Evolutionary conservation across 2,888 invertebrate genomes (phyloP).

Genomic region (Ochropleura leucogaster): DNA sequence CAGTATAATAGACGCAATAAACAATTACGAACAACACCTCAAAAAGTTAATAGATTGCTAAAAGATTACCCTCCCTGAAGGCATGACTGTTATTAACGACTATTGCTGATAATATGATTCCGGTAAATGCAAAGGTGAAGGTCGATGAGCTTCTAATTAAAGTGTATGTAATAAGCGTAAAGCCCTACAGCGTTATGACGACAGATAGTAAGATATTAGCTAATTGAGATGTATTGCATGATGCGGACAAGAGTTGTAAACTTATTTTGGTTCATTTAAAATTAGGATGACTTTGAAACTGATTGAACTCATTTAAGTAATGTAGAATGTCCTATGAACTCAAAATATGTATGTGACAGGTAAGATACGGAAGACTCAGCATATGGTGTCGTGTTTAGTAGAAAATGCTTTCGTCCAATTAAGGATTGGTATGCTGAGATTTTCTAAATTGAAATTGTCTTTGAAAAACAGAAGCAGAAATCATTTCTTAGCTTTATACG

Average conservation of each 20-base stretch:
- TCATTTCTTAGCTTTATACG: neutral
- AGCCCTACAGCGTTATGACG: slow-evolving; percentile 30
- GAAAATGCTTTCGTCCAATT: neutral
- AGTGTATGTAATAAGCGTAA: slow-evolving; percentile 30
- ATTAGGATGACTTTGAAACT: neutral
- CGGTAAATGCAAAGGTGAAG: slow-evolving; percentile 60
- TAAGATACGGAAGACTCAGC: too few species aligned
- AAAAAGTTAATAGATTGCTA: slow-evolving; percentile 33
- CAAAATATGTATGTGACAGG: neutral
- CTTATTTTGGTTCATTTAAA: neutral
- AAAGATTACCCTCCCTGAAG: slow-evolving; percentile 40
- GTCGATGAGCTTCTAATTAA: slow-evolving; percentile 33
- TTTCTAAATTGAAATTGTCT: too few species aligned
- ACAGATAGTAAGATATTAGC: slow-evolving; percentile 37
- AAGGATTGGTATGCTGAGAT: neutral
- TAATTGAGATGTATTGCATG: slow-evolving; percentile 23
- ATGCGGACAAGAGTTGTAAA: neutral
- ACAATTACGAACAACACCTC: slow-evolving; percentile 20
- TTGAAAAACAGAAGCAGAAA: too few species aligned
- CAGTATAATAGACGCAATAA: slow-evolving; percentile 15
- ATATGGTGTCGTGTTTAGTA: neutral
- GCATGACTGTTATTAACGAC: slow-evolving; percentile 46
- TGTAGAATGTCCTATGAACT: neutral
- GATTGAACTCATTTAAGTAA: neutral
- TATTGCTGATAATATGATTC: slow-evolving; percentile 48